Conservation (phyloP, 2,113 vertebrate genomes). For the Eublepharis macularius region DNA sequence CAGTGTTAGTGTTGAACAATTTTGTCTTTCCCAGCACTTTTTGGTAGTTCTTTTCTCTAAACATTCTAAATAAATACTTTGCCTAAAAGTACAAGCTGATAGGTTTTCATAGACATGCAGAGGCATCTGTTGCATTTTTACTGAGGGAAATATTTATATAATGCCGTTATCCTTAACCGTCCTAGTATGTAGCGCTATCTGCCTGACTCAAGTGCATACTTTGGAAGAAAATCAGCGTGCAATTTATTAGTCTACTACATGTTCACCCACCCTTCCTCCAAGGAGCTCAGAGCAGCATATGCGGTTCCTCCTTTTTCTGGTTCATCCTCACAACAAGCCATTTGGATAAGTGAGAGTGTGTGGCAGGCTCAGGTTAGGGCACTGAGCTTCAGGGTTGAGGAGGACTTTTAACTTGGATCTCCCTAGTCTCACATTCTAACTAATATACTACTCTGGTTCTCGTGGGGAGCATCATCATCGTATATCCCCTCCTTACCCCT, state of each 20-base stretch:
- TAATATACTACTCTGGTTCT: neutral
- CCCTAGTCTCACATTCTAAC: too few species aligned
- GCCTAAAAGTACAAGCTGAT: too few species aligned
- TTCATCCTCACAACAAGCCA: too few species aligned
- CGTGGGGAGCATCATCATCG: neutral
- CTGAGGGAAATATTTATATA: neutral
- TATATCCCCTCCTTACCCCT: neutral
- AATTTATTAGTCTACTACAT: neutral
- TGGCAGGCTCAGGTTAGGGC: too few species aligned
- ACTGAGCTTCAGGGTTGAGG: too few species aligned
- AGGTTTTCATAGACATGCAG: too few species aligned
- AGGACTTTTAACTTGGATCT: too few species aligned
- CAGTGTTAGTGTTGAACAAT: neutral
- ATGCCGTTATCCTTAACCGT: neutral
- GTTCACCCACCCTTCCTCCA: too few species aligned
- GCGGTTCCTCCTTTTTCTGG: too few species aligned
- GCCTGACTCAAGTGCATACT: neutral
- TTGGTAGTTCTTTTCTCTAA: neutral
- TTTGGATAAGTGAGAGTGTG: too few species aligned
- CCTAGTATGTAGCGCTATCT: neutral
- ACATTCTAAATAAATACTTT: neutral
- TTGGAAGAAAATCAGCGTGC: neutral
- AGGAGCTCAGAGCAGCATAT: too few species aligned
- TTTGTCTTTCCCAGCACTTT: neutral
- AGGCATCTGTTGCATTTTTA: neutral